phyloP scores from a whole-genome alignment of 2,113 vertebrate species.

The Sakesphorus luctuosus region DNA sequence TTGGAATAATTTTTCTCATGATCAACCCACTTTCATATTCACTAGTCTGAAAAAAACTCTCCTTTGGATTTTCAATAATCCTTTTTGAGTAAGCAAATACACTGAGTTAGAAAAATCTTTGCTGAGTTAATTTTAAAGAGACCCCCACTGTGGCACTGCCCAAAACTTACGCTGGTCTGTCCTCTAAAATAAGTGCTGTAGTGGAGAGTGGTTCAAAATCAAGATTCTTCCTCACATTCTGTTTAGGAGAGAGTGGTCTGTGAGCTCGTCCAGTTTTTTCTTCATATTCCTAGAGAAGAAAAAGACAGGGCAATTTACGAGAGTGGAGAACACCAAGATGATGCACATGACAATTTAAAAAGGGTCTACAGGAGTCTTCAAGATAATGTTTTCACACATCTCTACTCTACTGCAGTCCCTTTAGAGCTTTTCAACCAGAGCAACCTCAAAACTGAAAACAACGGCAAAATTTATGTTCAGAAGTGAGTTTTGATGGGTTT shows the following conservation, averaged over 20 bases:
- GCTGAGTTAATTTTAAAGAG: not conserved
- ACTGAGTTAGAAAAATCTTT: not conserved
- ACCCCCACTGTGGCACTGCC: not conserved
- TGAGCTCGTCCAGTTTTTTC: slow-evolving; percentile 85
- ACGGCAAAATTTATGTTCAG: not conserved
- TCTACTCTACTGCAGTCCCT: not conserved
- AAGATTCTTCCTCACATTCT: slow-evolving; percentile 92
- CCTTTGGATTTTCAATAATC: not conserved
- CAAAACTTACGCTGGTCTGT: slow-evolving; percentile 90
- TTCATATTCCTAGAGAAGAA: slow-evolving; percentile 92
- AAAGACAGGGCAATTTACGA: not conserved
- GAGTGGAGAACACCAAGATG: not conserved
- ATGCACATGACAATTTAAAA: not conserved
- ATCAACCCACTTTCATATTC: not conserved
- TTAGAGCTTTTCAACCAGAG: not conserved
- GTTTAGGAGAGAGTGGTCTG: slow-evolving; percentile 86
- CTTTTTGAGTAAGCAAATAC: not conserved
- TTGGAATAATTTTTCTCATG: not conserved
- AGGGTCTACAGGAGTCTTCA: not conserved
- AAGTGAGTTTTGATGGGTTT: accelerated
- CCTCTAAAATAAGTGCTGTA: slow-evolving; percentile 93
- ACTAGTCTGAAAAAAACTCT: not conserved
- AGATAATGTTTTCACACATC: not conserved
- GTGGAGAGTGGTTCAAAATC: slow-evolving; percentile 96
- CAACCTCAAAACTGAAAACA: not conserved